Percentiles rank a stretch among this genome's conserved stretches.
Conservation (phyloP, 2,888 invertebrate genomes). For the Tetrapedia diversipes region DNA sequence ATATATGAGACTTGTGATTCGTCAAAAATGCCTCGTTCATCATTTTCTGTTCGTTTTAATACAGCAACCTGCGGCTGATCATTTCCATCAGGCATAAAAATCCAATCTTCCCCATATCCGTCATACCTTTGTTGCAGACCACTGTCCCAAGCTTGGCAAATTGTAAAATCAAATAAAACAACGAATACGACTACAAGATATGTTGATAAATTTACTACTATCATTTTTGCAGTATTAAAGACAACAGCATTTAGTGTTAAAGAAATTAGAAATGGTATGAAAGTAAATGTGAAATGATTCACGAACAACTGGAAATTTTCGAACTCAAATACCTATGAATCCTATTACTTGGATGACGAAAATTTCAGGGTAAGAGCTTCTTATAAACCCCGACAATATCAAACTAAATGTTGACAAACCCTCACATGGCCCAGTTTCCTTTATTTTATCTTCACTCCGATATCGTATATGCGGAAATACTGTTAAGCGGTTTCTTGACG, state of each 20-base stretch:
- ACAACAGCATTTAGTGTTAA: not conserved
- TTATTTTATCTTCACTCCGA: slow-evolving; percentile 68
- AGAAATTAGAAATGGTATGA: not conserved
- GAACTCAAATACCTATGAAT: not conserved
- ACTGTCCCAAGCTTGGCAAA: slow-evolving; percentile 67
- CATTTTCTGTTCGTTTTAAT: slow-evolving; percentile 73
- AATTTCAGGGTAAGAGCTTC: slow-evolving; percentile 15
- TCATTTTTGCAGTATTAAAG: slow-evolving; percentile 21
- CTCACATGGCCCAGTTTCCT: slow-evolving; percentile 71
- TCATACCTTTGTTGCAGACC: slow-evolving; percentile 77
- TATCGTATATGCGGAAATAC: slow-evolving; percentile 76
- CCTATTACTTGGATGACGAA: slow-evolving; percentile 12
- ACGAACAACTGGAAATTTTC: not conserved
- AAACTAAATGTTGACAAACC: slow-evolving; percentile 52
- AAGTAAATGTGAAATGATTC: not conserved
- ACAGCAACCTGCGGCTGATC: slow-evolving; percentile 81
- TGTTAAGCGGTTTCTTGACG: slow-evolving; percentile 57
- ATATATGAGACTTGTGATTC: slow-evolving; percentile 73
- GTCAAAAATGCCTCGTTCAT: slow-evolving; percentile 69
- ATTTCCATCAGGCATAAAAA: slow-evolving; percentile 82
- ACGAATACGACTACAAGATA: slow-evolving; percentile 1
- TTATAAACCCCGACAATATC: slow-evolving; percentile 73
- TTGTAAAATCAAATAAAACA: slow-evolving; percentile 12
- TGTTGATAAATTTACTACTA: not conserved
- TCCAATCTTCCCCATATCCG: slow-evolving; percentile 81